phyloP scores from a whole-genome alignment of 2,113 vertebrate species.

The Dasyprocta punctata region DNA sequence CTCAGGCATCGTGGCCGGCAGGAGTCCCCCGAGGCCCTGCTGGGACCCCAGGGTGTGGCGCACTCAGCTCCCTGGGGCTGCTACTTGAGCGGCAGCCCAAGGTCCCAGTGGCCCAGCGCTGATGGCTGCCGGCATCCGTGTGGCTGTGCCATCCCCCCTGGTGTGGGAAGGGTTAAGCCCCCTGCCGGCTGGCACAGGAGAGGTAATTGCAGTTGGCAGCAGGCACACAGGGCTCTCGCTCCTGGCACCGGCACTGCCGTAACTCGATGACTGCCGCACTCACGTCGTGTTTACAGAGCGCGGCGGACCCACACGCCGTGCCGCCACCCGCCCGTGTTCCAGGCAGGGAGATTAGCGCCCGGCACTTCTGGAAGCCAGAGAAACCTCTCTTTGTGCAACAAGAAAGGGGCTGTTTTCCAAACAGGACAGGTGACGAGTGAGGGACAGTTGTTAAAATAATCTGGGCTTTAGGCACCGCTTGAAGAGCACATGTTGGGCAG shows the following conservation, averaged over 20 bases:
- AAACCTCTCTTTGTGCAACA: conserved; percentile 65
- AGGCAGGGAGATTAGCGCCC: conserved; percentile 71
- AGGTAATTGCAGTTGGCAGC: conserved; percentile 84
- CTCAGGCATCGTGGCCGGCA: fast-evolving
- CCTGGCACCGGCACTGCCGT: conserved; percentile 72
- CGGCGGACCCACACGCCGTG: conserved; percentile 40
- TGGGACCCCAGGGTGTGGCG: background rate
- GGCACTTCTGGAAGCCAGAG: conserved; percentile 5
- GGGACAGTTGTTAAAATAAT: conserved; percentile 68
- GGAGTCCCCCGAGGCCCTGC: background rate
- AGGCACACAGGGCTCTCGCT: conserved; percentile 65
- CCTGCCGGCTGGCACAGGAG: conserved; percentile 75
- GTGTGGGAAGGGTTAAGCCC: conserved; percentile 60
- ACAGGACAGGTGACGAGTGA: conserved; percentile 71
- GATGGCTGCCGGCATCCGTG: fast-evolving
- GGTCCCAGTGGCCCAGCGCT: background rate
- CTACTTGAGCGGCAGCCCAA: background rate
- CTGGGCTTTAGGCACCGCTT: background rate
- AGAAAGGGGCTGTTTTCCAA: conserved; percentile 69
- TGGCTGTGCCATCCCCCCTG: fast-evolving
- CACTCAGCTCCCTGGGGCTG: background rate
- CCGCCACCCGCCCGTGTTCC: conserved; percentile 1
- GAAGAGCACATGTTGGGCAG: background rate
- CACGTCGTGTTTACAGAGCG: conserved; percentile 56
- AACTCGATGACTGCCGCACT: conserved; percentile 70